phyloP scores from a whole-genome alignment of 2,888 invertebrate species.

The Perizoma flavofasciatum region DNA sequence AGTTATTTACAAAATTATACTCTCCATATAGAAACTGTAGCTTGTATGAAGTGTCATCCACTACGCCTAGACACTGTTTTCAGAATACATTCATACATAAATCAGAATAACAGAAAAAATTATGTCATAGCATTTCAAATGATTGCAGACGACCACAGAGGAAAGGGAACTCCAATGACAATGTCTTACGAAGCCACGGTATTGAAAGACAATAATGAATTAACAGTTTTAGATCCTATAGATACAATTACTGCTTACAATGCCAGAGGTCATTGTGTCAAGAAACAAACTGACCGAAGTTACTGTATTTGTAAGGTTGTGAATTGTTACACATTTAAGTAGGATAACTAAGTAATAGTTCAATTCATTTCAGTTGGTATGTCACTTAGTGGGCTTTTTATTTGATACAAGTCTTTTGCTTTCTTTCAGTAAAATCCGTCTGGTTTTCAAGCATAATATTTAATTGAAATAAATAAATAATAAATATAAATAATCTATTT shows the following conservation, averaged over 20 bases:
- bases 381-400: not conserved
- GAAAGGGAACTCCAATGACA: slow-evolving; percentile 48
- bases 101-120: too few species aligned
- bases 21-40: not conserved
- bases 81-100: too few species aligned
- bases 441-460: too few species aligned
- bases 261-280: not conserved
- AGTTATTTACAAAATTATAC: not conserved
- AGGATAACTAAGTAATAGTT: not conserved
- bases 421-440: too few species aligned
- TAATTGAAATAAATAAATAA: too few species aligned
- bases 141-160: too few species aligned
- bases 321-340: not conserved
- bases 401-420: too few species aligned
- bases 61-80: not conserved
- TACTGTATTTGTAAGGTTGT: slow-evolving; percentile 54
- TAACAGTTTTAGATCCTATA: not conserved
- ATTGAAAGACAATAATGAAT: not conserved
- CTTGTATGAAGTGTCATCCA: not conserved
- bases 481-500: too few species aligned
- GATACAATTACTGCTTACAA: not conserved
- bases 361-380: not conserved
- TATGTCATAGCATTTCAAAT: too few species aligned
- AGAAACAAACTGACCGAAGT: slow-evolving; percentile 28
- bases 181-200: too few species aligned